Percentiles rank a stretch among this genome's conserved stretches.
Conservation (phyloP, 2,888 invertebrate genomes). For the Andrena minutula region DNA sequence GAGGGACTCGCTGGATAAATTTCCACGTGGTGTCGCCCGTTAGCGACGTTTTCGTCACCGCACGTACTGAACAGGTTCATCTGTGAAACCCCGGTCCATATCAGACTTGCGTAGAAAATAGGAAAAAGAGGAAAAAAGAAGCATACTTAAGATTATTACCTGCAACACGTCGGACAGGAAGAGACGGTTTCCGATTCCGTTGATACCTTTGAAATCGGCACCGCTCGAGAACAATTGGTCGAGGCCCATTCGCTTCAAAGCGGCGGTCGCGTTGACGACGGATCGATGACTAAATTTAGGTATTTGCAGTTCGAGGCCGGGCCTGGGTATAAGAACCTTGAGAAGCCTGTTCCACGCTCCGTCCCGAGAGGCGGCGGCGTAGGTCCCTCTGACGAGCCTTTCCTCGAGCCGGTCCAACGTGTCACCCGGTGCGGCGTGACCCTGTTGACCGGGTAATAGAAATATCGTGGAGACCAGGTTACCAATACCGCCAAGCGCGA, state of each 20-base stretch:
- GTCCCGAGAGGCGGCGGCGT: constrained; percentile 88
- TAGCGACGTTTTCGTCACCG: constrained; percentile 89
- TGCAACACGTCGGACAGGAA: constrained; percentile 94
- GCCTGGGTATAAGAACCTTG: constrained; percentile 90
- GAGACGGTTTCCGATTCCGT: constrained; percentile 92
- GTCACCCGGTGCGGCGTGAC: constrained; percentile 92
- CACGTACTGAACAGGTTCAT: constrained; percentile 94
- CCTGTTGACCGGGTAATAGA: constrained; percentile 94
- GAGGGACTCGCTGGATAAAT: constrained; percentile 91
- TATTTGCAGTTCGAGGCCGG: constrained; percentile 92
- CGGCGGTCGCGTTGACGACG: constrained; percentile 92
- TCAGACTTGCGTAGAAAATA: not conserved
- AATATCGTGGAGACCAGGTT: constrained; percentile 92
- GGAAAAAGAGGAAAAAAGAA: not conserved
- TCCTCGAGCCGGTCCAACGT: constrained; percentile 91
- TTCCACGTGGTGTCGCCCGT: constrained; percentile 92
- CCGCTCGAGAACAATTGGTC: constrained; percentile 91
- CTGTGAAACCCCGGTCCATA: constrained; percentile 69
- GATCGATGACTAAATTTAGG: constrained; percentile 94
- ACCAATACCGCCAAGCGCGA: constrained; percentile 90
- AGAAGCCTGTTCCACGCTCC: constrained; percentile 91
- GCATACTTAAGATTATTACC: constrained; percentile 75
- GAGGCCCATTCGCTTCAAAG: constrained; percentile 92
- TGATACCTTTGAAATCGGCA: constrained; percentile 93
- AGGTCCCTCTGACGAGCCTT: constrained; percentile 88